phyloP scores from a whole-genome alignment of 2,888 invertebrate genomes.

The Ephialtes manifestator region DNA sequence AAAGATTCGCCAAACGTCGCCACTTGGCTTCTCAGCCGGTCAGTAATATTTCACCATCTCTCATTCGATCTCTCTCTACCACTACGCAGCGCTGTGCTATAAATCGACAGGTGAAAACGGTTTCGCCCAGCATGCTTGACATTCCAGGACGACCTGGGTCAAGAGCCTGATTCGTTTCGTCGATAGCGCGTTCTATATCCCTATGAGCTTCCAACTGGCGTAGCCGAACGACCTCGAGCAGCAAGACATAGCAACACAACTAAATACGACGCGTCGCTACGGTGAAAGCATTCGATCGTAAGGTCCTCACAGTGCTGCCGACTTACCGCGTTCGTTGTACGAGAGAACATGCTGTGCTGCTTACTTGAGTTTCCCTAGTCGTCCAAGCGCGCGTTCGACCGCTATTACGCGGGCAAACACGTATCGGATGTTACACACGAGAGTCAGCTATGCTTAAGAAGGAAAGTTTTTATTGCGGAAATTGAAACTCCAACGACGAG shows the following conservation, averaged over 20 bases:
- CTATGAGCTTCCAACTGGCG: not conserved
- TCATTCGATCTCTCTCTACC: slow-evolving; percentile 5
- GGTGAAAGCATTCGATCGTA: slow-evolving; percentile 64
- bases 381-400: slow-evolving; percentile 41
- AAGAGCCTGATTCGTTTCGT: slow-evolving; percentile 31
- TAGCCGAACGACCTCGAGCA: slow-evolving; percentile 45
- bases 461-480: slow-evolving; percentile 65
- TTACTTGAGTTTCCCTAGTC: slow-evolving; percentile 60
- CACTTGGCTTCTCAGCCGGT: not conserved
- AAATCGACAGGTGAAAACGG: slow-evolving; percentile 38
- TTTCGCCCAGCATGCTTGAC: slow-evolving; percentile 2
- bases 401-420: slow-evolving; percentile 65
- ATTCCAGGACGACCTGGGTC: slow-evolving; percentile 49
- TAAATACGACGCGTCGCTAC: slow-evolving; percentile 42
- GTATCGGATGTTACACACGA: slow-evolving; percentile 65
- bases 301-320: slow-evolving; percentile 15
- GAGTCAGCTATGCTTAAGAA: slow-evolving; percentile 32
- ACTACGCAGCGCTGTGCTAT: not conserved
- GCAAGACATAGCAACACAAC: slow-evolving; percentile 20
- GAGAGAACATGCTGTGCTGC: not conserved
- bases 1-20: too few relatives aligned
- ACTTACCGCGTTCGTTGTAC: slow-evolving; percentile 26
- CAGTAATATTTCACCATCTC: not conserved
- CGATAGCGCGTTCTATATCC: slow-evolving; percentile 13
- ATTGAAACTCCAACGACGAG: slow-evolving; percentile 42